phyloP scores from a whole-genome alignment of 1,140 invertebrate species.

The Drosophila sulfurigaster region DNA sequence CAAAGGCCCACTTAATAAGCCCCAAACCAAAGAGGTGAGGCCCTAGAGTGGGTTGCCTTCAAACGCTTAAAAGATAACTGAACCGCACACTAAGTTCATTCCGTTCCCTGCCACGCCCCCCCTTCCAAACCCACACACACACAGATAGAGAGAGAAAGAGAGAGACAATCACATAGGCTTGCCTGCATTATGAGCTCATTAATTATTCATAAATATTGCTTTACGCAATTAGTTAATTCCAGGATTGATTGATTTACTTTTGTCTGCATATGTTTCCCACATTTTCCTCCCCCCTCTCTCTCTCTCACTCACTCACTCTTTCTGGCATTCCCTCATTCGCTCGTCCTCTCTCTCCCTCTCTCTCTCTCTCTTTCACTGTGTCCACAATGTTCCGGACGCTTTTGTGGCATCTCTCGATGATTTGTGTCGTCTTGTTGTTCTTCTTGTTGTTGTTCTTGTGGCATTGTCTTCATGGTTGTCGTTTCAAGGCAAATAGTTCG shows the following conservation, averaged over 20 bases:
- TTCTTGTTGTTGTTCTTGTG: conserved; percentile 34
- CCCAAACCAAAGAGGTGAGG: conserved; percentile 19
- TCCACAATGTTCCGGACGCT: conserved; percentile 19
- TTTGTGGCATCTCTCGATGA: conserved; percentile 48
- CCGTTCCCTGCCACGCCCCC: conserved; percentile 11
- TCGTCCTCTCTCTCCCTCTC: not conserved
- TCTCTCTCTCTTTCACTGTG: conserved; percentile 20
- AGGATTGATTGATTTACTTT: conserved; percentile 73
- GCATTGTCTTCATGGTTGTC: conserved; percentile 61
- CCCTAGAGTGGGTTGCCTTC: conserved; percentile 16
- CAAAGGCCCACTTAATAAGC: conserved; percentile 49
- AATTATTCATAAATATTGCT: conserved; percentile 80
- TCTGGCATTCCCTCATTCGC: not conserved
- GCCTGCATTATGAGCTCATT: conserved; percentile 70
- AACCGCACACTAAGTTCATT: conserved; percentile 42
- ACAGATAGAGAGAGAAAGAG: not conserved
- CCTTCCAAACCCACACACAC: not conserved
- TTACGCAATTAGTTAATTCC: conserved; percentile 77
- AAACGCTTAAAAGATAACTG: conserved; percentile 57
- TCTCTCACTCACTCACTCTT: not conserved
- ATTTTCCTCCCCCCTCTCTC: not conserved
- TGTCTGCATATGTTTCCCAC: conserved; percentile 52
- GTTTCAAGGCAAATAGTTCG: conserved; percentile 64
- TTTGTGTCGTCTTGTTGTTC: conserved; percentile 43
- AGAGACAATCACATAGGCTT: conserved; percentile 4